phyloP scores from a whole-genome alignment of 2,888 invertebrate species.

The Drosophila diplacantha region DNA sequence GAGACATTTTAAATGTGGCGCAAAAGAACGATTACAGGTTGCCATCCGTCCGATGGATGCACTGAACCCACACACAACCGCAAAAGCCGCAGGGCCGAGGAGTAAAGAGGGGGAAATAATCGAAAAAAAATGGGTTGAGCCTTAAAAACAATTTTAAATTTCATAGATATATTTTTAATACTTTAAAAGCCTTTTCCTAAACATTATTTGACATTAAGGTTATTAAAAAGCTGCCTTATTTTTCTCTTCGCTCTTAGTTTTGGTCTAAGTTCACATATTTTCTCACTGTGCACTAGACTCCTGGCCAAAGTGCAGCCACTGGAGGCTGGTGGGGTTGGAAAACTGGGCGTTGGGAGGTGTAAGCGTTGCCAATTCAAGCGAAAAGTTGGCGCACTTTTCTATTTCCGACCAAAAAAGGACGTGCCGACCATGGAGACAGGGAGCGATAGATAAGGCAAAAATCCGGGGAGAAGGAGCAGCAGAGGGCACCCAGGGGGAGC shows the following conservation, averaged over 20 bases:
- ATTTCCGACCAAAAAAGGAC: slow-evolving; percentile 61
- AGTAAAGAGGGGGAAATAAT: background rate
- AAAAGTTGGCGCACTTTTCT: slow-evolving; percentile 72
- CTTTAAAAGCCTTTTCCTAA: background rate
- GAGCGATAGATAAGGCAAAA: slow-evolving; percentile 10
- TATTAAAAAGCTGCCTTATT: background rate
- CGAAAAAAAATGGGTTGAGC: background rate
- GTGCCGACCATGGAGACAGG: slow-evolving; percentile 42
- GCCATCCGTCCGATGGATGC: slow-evolving; percentile 52
- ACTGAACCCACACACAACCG: slow-evolving; percentile 45
- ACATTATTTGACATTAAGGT: background rate
- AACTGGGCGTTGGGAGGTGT: slow-evolving; percentile 44
- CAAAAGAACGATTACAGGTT: slow-evolving; percentile 72
- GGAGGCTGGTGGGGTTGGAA: background rate
- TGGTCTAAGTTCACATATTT: background rate
- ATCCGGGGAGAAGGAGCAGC: background rate
- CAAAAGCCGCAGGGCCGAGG: slow-evolving; percentile 50
- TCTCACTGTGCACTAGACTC: background rate
- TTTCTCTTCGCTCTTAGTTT: background rate
- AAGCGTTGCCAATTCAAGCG: slow-evolving; percentile 67
- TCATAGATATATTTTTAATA: background rate
- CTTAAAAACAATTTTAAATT: background rate
- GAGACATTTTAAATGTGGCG: slow-evolving; percentile 71
- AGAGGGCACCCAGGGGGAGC: background rate
- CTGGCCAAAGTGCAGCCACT: slow-evolving; percentile 24